Conservation (phyloP, 2,888 invertebrate species). For the Dasysyrphus tricinctus region DNA sequence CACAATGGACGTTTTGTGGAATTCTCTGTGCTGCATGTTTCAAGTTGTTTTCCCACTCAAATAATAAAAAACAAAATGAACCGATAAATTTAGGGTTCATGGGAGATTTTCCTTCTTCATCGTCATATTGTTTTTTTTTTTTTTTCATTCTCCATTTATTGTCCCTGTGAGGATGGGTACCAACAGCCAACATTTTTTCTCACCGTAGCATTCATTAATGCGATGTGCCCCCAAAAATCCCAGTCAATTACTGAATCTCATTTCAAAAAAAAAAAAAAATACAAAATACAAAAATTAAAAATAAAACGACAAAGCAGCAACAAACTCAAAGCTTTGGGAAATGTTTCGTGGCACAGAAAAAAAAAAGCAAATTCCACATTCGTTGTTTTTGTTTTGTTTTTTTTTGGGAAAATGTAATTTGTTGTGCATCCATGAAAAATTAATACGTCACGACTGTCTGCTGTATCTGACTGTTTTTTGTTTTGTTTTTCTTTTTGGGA, state of each 20-base stretch:
- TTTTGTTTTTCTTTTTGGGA: neutral
- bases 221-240: constrained; percentile 58
- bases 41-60: constrained; percentile 56
- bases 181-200: neutral
- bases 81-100: constrained; percentile 70
- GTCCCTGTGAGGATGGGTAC: constrained; percentile 31
- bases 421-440: constrained; percentile 74
- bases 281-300: neutral
- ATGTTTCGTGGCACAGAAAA: constrained; percentile 6
- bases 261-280: constrained; percentile 39
- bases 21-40: constrained; percentile 15
- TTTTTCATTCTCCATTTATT: constrained; percentile 50
- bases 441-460: constrained; percentile 72
- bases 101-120: constrained; percentile 47
- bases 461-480: constrained; percentile 37
- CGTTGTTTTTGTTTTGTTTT: neutral
- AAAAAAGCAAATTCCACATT: constrained; percentile 8
- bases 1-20: constrained; percentile 20
- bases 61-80: constrained; percentile 66
- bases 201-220: constrained; percentile 57
- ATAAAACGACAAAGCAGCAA: neutral
- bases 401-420: constrained; percentile 62
- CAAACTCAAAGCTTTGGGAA: constrained; percentile 21
- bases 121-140: constrained; percentile 23
- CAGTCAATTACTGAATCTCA: constrained; percentile 70